These are phyloP conservation scores for Elmis aenea DNA, from an alignment of 2,888 invertebrate genomes.

Conservation along the genomic window DNA sequence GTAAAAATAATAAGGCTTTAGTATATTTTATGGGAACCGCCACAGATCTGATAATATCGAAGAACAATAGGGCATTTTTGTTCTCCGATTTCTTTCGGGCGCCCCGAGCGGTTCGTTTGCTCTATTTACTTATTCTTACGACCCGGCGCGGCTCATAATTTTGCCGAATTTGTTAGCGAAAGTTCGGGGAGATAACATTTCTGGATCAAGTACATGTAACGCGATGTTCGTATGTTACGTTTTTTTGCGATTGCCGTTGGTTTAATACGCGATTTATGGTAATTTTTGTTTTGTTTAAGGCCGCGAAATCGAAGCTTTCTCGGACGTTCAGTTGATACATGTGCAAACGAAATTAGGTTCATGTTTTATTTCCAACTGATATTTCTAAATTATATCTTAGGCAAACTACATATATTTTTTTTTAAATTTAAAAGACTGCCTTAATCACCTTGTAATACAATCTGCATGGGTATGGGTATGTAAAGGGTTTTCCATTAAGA, in stretches of 20 bases:
- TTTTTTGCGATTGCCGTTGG: conserved; percentile 14
- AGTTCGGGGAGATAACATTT: conserved; percentile 34
- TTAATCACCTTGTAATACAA: no score
- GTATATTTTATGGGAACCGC: conserved; percentile 35
- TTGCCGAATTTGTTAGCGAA: conserved; percentile 34
- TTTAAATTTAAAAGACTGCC: no score
- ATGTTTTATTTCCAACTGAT: no score
- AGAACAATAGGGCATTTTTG: conserved; percentile 38
- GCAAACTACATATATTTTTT: no score
- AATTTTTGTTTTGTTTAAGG: background rate
- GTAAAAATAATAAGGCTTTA: conserved; percentile 38
- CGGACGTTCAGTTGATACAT: conserved; percentile 31
- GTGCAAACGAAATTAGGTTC: no score
- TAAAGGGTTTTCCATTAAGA: no score
- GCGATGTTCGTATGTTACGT: conserved; percentile 23
- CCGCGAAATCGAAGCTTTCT: conserved; percentile 30
- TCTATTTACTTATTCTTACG: conserved; percentile 30
- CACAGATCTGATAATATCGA: conserved; percentile 33
- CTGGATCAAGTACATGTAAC: conserved; percentile 32
- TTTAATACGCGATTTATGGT: background rate
- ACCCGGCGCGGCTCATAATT: conserved; percentile 31
- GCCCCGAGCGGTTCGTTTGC: conserved; percentile 22
- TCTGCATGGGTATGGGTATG: no score
- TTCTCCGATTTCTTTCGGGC: conserved; percentile 30
- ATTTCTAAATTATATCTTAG: no score